Evolutionary conservation across 2,797 vertebrate species (phyloP).

Genomic region (Tiaroga cobitis): DNA sequence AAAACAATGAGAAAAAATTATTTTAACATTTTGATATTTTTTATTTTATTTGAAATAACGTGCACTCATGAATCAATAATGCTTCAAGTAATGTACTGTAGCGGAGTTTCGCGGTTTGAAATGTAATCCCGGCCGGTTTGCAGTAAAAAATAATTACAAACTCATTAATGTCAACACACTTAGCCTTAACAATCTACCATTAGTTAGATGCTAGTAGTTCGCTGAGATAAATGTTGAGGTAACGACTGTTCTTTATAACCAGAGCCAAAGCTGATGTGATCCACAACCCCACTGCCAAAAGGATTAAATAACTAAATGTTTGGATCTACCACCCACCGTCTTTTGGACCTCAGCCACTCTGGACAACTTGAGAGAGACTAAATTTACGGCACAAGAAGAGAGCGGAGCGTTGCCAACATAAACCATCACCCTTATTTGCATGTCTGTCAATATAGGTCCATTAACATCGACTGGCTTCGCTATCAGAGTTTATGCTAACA

Average conservation of each 20-base stretch:
- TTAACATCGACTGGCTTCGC: conserved; percentile 47
- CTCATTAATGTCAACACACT: conserved; percentile 45
- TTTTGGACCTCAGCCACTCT: conserved; percentile 50
- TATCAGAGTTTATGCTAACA: conserved; percentile 44
- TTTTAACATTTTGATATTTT: neutral
- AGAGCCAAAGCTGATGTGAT: conserved; percentile 61
- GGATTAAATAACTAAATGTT: conserved; percentile 68
- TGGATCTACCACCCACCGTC: conserved; percentile 61
- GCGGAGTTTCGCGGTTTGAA: conserved; percentile 17
- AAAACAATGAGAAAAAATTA: rapidly evolving
- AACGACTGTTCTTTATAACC: conserved; percentile 47
- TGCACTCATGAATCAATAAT: neutral
- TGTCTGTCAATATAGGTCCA: conserved; percentile 57
- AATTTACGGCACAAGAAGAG: conserved; percentile 50
- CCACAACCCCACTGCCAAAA: conserved; percentile 56
- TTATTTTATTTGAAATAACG: neutral
- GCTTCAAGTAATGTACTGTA: neutral
- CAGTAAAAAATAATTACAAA: conserved; percentile 47
- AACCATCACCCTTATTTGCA: conserved; percentile 56
- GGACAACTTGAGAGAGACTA: conserved; percentile 52
- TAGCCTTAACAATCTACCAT: conserved; percentile 49
- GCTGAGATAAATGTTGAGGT: conserved; percentile 39
- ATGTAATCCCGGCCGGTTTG: conserved; percentile 10
- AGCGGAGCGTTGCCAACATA: conserved; percentile 45
- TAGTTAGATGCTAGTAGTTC: conserved; percentile 33